Percentiles rank a stretch among this genome's conserved stretches.
Evolutionary conservation across 2,888 invertebrate species (phyloP).

Genomic region (Epinotia nisella): DNA sequence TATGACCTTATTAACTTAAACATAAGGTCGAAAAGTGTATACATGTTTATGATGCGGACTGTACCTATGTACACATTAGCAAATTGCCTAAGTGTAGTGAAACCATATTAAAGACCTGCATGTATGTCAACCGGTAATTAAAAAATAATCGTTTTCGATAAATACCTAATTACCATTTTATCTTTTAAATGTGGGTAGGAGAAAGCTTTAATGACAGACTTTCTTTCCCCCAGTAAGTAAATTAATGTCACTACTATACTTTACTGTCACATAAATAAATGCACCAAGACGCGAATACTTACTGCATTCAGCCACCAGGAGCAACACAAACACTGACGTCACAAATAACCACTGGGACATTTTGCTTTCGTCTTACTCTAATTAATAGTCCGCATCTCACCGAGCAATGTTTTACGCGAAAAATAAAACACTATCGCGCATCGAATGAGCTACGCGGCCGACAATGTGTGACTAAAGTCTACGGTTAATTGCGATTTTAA

Average conservation of each 20-base stretch:
- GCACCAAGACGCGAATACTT: constrained; percentile 42
- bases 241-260: background rate
- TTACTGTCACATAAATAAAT: background rate
- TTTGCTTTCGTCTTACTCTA: constrained; percentile 48
- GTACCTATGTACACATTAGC: background rate
- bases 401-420: background rate
- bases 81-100: background rate
- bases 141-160: too few species aligned
- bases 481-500: constrained; percentile 20
- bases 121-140: background rate
- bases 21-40: too few species aligned
- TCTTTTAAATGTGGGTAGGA: background rate
- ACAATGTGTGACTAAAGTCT: background rate
- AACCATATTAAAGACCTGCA: background rate
- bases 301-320: constrained; percentile 46
- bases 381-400: constrained; percentile 51
- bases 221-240: constrained; percentile 1
- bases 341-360: constrained; percentile 51
- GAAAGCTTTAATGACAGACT: background rate
- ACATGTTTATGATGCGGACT: too few species aligned
- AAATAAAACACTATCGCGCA: constrained; percentile 20
- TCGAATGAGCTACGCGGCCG: constrained; percentile 14
- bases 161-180: background rate
- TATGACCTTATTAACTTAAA: too few species aligned
- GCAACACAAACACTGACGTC: constrained; percentile 43